Base-by-base conservation (phyloP, 2,888 invertebrate genomes). In the Pseudococcus jackbeardsleyi region DNA sequence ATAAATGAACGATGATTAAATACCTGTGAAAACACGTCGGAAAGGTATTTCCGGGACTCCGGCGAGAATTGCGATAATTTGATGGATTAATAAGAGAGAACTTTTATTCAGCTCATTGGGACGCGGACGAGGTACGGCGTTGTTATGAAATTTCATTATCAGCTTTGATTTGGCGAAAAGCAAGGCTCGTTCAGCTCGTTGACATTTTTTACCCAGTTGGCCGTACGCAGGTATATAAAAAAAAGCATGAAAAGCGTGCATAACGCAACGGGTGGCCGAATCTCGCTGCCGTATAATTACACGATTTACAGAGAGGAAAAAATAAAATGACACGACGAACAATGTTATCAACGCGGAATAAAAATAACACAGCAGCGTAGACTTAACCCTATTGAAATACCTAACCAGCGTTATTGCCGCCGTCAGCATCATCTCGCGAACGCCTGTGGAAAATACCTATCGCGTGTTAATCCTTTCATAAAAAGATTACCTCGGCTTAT, bases 391-490 rank as follows among this genome's bases (percentile, higher is more conserved):
- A 50, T 17, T 17, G 15, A 50, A 50, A 50, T 12, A 50, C 5
- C 5, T 5, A 17, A 50, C 5, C 50, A 19, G 22, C 64, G 7
- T 64, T 64, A 22, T 64, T 64, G 26, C 26, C 26, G 64, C 64
- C 22, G 12, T 50, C 46, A 46, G 46, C 46, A 12, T 46, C 26
- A 33, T 33, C 26, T 50, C 50, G 15, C 17, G 50, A 50, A 17
- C 50, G 50, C 15, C 50, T 33, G 26, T 50, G 15, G 50, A 50
- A 50, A 50, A 33, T 33, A 33, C 26, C 26, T 50, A 50, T 50
- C 64, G 64, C 64, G 64, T 64, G 22, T 64, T 64, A 64, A 64
- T 64, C 64, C 64, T 64, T 22, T 64, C 64, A 50, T 50, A 50
- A 50, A 64, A 64, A 64, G 64, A 64, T 64, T 64, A 64, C 64